Evolutionary conservation across 2,113 vertebrate species (phyloP), one percentile per base, ranked within the genome.

Genomic region (Guaruba guarouba): DNA sequence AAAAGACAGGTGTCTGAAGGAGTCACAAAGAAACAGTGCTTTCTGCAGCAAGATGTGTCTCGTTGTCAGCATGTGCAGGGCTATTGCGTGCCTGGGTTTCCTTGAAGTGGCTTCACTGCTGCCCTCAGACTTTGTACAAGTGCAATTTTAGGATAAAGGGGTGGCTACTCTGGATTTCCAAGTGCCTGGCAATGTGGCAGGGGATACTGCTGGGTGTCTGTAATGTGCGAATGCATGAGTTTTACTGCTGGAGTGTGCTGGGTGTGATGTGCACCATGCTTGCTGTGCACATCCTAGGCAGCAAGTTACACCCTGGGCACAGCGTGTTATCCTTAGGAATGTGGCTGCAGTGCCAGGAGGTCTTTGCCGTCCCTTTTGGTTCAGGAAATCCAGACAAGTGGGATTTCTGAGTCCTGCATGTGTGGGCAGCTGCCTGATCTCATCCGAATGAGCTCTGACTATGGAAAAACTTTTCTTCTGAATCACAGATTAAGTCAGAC

Each of bases 11-110:
- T 25, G 12, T 31, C 39, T n/a, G 35, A 51, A 90, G 27, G 12
- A 39, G 10, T 14, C 10, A 2, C 33, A 59, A 59, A 59, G 0
- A 13, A 17, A 37, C 27, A 13, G 16, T 24, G 9, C 23, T 75
- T 87, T 54, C 55, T 76, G 29, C 33, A 68, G 41, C 6, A 74
- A 74, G 33, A 44, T 4, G 24, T 31, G 11, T 41, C 41, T 46
- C 0, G 0, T 16, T 59, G 6, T 43, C 13, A 16, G 11, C 4
- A 6, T 8, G 10, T 37, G 27, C 43, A 43, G 33, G 43, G 28
- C 17, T 82, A 10, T 33, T 39, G 4, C 1, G 3, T 37, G n/a
- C 43, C 35, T 61, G 13, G 4, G 1, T 9, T 80, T 88, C 75
- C 33, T 59, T 22, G 33, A 52, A 55, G 37, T 13, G 54, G 6